Evolutionary conservation across 2,113 vertebrate species (phyloP).

Genomic region (Ictidomys tridecemlineatus): DNA sequence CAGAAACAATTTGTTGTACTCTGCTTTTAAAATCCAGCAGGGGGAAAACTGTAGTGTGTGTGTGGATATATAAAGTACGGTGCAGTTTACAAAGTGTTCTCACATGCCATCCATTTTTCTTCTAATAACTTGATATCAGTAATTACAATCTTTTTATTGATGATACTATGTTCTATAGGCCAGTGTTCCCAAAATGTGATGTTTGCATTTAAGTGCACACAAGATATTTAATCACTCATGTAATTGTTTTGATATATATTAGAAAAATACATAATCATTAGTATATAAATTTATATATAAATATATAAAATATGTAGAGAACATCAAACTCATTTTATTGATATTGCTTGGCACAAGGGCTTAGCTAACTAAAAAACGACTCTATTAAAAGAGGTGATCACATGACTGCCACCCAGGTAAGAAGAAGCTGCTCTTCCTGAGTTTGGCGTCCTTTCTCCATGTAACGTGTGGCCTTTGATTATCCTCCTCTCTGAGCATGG

Average conservation of each 20-base stretch:
- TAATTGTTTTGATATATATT: conserved; percentile 41
- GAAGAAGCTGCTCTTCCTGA: not conserved
- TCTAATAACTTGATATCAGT: not conserved
- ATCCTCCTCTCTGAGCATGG: not conserved
- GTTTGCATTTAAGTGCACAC: not conserved
- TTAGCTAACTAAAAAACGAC: conserved; percentile 6
- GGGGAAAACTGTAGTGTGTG: not conserved
- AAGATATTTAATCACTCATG: not conserved
- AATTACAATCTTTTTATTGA: conserved; percentile 35
- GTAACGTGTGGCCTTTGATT: not conserved
- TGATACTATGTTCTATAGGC: not conserved
- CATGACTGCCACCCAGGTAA: conserved; percentile 69
- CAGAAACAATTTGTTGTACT: not conserved
- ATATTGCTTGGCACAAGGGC: conserved; percentile 23
- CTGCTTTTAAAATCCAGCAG: not conserved
- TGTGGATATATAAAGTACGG: not conserved
- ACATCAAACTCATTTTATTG: conserved; percentile 29
- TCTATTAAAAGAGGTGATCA: conserved; percentile 45
- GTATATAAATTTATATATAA: not conserved
- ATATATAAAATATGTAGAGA: not conserved
- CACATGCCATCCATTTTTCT: not conserved
- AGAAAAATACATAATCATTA: conserved; percentile 24
- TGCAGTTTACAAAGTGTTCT: not conserved
- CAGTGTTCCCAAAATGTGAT: conserved; percentile 33
- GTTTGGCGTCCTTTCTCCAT: not conserved